These are phyloP conservation scores for Drosophila sordidapex DNA, from an alignment of 2,888 invertebrate species.

Conservation along the genomic window DNA sequence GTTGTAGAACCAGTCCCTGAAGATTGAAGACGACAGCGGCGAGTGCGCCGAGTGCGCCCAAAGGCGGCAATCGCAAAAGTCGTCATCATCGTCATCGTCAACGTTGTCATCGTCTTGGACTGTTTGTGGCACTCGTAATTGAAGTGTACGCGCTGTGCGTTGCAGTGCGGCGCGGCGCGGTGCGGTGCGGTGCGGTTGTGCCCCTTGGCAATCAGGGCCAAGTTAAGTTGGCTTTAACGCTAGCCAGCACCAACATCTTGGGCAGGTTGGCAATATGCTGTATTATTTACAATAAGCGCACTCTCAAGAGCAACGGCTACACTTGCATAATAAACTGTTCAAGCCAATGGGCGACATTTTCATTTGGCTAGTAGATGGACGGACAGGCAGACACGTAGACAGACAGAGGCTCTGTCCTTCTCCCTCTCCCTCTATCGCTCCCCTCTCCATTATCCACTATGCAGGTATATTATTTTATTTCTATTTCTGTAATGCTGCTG, in stretches of 20 bases:
- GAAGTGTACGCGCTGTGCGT: constrained; percentile 65
- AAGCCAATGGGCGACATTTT: constrained; percentile 76
- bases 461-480: constrained; percentile 73
- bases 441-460: constrained; percentile 34
- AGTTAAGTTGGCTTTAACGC: constrained; percentile 33
- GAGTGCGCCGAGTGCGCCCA: constrained; percentile 19
- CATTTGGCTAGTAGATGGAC: constrained; percentile 53
- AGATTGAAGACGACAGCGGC: constrained; percentile 58
- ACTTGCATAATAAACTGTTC: constrained; percentile 69
- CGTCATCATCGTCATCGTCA: constrained; percentile 12
- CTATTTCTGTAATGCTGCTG: constrained; percentile 61
- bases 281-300: constrained; percentile 72
- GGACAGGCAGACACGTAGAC: background rate
- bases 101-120: constrained; percentile 34
- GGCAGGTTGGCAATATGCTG: constrained; percentile 67
- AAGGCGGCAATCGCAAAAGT: constrained; percentile 44
- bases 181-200: background rate
- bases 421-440: background rate
- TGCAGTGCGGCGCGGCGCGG: constrained; percentile 1
- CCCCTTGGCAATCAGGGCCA: constrained; percentile 60
- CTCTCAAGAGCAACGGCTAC: constrained; percentile 34
- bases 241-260: constrained; percentile 37
- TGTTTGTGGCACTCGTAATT: constrained; percentile 64
- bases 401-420: background rate
- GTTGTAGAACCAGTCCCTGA: constrained; percentile 74